Evolutionary conservation across 2,888 invertebrate genomes (phyloP), one percentile per base, ranked within the genome.

Genomic region (Ornithoptera alexandrae): DNA sequence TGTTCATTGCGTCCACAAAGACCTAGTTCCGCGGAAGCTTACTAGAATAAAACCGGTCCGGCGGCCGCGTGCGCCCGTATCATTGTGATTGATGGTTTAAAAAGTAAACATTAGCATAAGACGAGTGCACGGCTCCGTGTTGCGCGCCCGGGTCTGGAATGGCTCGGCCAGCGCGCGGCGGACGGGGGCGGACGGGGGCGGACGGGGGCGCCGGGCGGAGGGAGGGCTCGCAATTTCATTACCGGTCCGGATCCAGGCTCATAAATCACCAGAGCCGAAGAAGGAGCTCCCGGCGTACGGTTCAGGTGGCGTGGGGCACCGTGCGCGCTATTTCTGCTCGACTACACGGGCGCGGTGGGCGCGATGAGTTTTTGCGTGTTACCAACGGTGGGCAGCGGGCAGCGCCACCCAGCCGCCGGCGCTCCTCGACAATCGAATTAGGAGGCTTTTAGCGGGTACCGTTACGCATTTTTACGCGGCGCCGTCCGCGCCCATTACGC

Each of bases 211-310:
- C 7, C n/a, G 79, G 84, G 63, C 8, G 82, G 18, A 18, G 20
- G 81, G 85, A 84, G 89, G 91, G 93, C 93, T 90, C 92, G 92
- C 93, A 91, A 92, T 91, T 89, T 93, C 91, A 90, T 90, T 92
- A 91, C 92, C 92, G 89, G 92, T 89, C 91, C 93, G 93, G 92
- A 93, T 93, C 90, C 89, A 85, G 84, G 88, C 81, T 85, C 89
- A 91, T 93, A 93, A 93, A 93, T 93, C 93, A 93, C 92, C 90
- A 88, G 86, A 87, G 85, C 93, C 93, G 93, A 93, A 93, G 90
- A 89, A 92, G 91, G 89, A 86, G 85, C 86, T 75, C 83, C 79
- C 85, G 85, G 82, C 86, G 91, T 91, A 90, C 90, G 89, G 93
- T 93, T 94, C 91, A 89, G 93, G 93, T 92, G 92, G 90, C 90